These are phyloP conservation scores for Nymphalis urticae DNA, from an alignment of 2,888 invertebrate genomes.

Conservation along the genomic window DNA sequence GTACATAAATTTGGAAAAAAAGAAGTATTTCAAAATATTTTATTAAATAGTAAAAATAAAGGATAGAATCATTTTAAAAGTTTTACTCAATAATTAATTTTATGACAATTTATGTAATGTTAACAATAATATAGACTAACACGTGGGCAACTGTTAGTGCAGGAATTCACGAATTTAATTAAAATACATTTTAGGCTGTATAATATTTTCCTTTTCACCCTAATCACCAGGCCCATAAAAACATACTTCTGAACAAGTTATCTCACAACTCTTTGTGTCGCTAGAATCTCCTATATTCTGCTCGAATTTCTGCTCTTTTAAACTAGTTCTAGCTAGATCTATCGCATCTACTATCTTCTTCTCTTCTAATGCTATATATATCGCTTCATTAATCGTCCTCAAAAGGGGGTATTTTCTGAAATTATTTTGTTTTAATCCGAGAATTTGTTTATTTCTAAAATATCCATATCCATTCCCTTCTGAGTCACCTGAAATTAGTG, in stretches of 20 bases:
- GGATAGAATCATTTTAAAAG: too few species aligned
- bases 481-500: not conserved
- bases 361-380: not conserved
- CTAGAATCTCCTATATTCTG: not conserved
- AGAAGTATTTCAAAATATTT: too few species aligned
- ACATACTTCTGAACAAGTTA: not conserved
- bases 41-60: too few species aligned
- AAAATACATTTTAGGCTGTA: too few species aligned
- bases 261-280: not conserved
- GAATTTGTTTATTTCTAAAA: not conserved
- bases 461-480: not conserved
- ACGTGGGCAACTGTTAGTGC: too few species aligned
- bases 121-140: too few species aligned
- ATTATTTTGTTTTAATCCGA: not conserved
- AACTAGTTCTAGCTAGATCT: not conserved
- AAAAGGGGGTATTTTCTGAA: conserved; percentile 3
- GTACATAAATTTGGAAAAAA: too few species aligned
- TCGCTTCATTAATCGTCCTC: conserved; percentile 7
- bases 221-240: conserved; percentile 5
- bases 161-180: too few species aligned
- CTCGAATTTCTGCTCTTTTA: not conserved
- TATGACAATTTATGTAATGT: too few species aligned
- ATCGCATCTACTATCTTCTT: too few species aligned
- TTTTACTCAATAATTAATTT: too few species aligned
- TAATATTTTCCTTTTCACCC: too few species aligned